Base-by-base conservation (phyloP, 2,888 invertebrate species). In the Nemoura dubitans region DNA sequence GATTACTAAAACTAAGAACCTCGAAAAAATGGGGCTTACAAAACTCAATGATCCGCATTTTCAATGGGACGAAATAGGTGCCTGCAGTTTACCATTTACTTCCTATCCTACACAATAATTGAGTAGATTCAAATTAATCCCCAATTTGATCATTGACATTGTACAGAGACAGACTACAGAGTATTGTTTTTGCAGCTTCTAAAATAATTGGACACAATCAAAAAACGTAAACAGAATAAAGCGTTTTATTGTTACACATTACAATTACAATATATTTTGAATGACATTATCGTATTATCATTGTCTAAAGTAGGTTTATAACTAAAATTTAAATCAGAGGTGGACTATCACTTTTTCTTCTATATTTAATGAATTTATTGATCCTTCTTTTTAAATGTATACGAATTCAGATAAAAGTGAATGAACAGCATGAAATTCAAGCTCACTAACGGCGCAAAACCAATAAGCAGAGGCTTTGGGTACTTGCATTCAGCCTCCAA, bases 401-500 rank as follows among this genome's bases (percentile, higher is more conserved):
- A 96, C 0, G 94, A 89, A 89, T 94, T 94, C 83, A 93, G 93
- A 88, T 96, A 96, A 90, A 96, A 96, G 87, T 95, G 94, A 0
- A 92, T 89, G 89, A 96, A 96, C 0, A 96, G 90, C 0, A 93
- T 89, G 0, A 95, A 91, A 93, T 96, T 95, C 89, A 95, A 94
- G 0, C 94, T 76, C 90, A 95, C 94, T 89, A 96, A 95, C 0
- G 94, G 94, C 0, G 95, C 90, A 81, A 94, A 92, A 0, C 94
- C 25, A 0, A 92, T 92, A 0, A 93, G 91, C 0, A 91, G 90
- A 92, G 93, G 93, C 10, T 92, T 92, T 0, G 95, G 95, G 89
- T 93, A 95, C 0, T 89, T 92, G 89, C 96, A 96, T 88, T 93
- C 92, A 0, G 78, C 27, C 1, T 85, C 27, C 42, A 59, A 42